Conservation (phyloP, 2,888 invertebrate species). For the Apotomis turbidana region DNA sequence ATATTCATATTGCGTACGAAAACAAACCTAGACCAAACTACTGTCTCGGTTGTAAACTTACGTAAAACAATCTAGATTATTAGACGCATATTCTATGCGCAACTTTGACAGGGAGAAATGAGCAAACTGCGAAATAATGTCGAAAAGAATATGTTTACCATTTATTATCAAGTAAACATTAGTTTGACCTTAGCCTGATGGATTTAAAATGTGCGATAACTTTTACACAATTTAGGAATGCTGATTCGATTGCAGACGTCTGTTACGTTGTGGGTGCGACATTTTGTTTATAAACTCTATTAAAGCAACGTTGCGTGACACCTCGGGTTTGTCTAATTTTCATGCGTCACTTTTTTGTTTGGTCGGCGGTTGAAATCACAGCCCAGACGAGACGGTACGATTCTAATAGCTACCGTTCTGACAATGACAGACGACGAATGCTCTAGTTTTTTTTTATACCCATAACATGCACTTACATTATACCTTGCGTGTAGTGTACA, state of each 20-base stretch:
- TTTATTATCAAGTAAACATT: conserved; percentile 40
- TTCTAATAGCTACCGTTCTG: conserved; percentile 4
- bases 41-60: conserved; percentile 25
- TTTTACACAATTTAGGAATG: conserved; percentile 26
- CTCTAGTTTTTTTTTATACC: conserved; percentile 9
- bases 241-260: conserved; percentile 11
- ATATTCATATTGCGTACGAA: neutral
- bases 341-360: conserved; percentile 1
- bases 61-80: conserved; percentile 16
- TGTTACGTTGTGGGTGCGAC: conserved; percentile 12
- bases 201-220: conserved; percentile 14
- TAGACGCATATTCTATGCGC: conserved; percentile 24
- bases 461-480: conserved; percentile 5
- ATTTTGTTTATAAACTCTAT: conserved; percentile 29
- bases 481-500: conserved; percentile 1
- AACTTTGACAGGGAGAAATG: conserved; percentile 37
- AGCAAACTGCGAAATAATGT: conserved; percentile 35
- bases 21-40: conserved; percentile 30
- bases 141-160: conserved; percentile 37
- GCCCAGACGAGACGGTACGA: neutral
- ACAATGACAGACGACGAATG: conserved; percentile 14
- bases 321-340: neutral
- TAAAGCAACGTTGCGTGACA: conserved; percentile 20
- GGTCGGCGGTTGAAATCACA: conserved; percentile 8
- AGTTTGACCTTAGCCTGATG: conserved; percentile 32